Base-by-base conservation (phyloP, 2,888 invertebrate genomes). In the Acronicta leporina region DNA sequence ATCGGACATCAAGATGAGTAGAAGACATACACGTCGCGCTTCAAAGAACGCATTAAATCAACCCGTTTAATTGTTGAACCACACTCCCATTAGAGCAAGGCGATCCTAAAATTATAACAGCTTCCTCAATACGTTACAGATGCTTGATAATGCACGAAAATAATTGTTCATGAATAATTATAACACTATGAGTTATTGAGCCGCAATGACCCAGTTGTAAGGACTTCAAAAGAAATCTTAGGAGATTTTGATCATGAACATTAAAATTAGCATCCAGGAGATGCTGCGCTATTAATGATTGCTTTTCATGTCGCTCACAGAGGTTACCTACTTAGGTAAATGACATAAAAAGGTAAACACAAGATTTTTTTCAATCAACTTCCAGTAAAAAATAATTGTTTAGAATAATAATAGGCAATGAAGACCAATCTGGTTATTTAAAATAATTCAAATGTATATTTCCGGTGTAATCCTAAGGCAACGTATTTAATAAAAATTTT, bases 31-130 rank as follows among this genome's bases (percentile, higher is more conserved):
- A 76, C 68, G 67, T 73, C 79, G 77, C 83, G 43, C 86, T 87
- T 90, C 90, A 90, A 92, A 92, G 87, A 80, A 68, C 65, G 55
- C 66, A 72, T 73, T 87, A 86, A 84, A 87, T 86, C 85, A 85
- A 61, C 63, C 65, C 49, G 74, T 67, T 77, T 83, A 80, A 85
- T 85, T 85, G 81, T 82, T 77, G 80, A 81, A 80, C 80, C 83
- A 83, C 83, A 84, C 66, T 67, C 46, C 14, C 50, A 52, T 54
- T 57, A 54, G 61, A 77, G 76, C 74, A 63, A 66, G 59, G 60
- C 54, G 58, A 62, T 64, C 54, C 78, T 77, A 72, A 73, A 65
- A 58, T 70, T 72, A 73, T 61, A 75, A 67, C 47, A 46, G 57
- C 42, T 67, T 71, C 59, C 47, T 11, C 45, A 66, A 60, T 55